Evolutionary conservation across 2,888 invertebrate genomes (phyloP).

Genomic region (Drosophila ustulata): DNA sequence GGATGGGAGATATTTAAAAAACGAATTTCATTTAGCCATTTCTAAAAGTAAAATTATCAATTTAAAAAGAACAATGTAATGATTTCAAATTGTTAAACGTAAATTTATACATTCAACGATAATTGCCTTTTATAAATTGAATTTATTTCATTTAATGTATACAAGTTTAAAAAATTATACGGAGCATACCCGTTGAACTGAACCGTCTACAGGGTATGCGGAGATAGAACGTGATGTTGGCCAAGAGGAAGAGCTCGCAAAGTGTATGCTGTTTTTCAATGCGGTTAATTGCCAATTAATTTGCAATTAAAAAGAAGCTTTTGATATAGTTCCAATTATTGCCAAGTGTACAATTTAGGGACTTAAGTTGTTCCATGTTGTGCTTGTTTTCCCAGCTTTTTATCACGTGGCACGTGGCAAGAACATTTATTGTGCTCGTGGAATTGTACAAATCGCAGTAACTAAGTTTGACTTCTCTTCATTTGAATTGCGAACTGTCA

Average conservation of each 20-base stretch:
- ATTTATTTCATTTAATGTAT: too few relatives aligned
- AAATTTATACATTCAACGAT: too few relatives aligned
- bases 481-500: conserved; percentile 60
- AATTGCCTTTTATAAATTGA: background rate
- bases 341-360: conserved; percentile 7
- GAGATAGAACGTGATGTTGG: background rate
- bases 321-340: conserved; percentile 25
- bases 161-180: too few relatives aligned
- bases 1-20: too few relatives aligned
- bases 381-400: conserved; percentile 4
- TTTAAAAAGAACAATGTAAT: too few relatives aligned
- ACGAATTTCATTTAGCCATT: too few relatives aligned
- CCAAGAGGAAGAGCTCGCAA: conserved; percentile 2
- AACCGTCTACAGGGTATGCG: background rate
- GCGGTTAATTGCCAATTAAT: conserved; percentile 44
- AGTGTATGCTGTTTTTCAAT: conserved; percentile 7
- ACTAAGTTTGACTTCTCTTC: conserved; percentile 40
- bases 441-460: conserved; percentile 24
- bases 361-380: too few relatives aligned
- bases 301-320: conserved; percentile 44
- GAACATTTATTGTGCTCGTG: conserved; percentile 14
- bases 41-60: too few relatives aligned
- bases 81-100: too few relatives aligned
- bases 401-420: conserved; percentile 41
- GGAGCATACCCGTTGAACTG: background rate